Evolutionary conservation across 2,113 vertebrate genomes (phyloP).

Genomic region (Sinocyclocheilus anophthalmus): DNA sequence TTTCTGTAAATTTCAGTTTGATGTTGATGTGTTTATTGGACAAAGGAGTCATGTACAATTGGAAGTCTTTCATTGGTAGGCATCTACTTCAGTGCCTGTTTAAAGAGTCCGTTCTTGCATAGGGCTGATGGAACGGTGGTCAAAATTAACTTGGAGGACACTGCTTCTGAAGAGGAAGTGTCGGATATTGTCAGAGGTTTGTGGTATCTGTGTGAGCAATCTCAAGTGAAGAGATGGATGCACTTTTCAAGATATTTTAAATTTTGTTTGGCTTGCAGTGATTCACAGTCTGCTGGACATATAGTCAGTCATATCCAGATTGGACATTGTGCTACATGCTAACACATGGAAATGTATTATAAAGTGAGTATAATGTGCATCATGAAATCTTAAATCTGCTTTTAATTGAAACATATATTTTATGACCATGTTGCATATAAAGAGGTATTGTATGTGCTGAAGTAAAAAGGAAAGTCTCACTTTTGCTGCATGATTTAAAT

Average conservation of each 20-base stretch:
- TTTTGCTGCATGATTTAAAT: too few species aligned
- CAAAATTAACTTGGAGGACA: conserved; percentile 74
- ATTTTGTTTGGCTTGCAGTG: conserved; percentile 70
- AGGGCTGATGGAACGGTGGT: conserved; percentile 86
- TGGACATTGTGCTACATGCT: conserved; percentile 94
- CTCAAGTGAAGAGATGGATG: too few species aligned
- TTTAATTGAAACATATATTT: too few species aligned
- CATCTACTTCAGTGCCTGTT: conserved; percentile 89
- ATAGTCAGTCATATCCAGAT: conserved; percentile 86
- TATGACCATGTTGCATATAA: too few species aligned
- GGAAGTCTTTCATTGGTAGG: conserved; percentile 87
- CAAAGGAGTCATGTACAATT: conserved; percentile 87
- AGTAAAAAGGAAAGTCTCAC: too few species aligned
- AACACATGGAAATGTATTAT: conserved; percentile 98
- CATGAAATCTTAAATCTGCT: too few species aligned
- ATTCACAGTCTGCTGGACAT: conserved; percentile 92
- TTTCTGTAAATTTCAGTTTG: not conserved
- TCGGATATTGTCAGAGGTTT: conserved; percentile 82
- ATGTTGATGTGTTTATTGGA: conserved; percentile 73
- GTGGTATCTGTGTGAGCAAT: conserved; percentile 29
- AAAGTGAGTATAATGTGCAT: conserved; percentile 80
- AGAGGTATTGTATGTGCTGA: too few species aligned
- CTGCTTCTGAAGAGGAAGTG: conserved; percentile 75
- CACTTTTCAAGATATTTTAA: not conserved
- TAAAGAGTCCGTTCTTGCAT: conserved; percentile 90